A percentile compares a stretch with the other conserved stretches of the same genome.
Evolutionary conservation across 2,797 vertebrate species (phyloP).

Genomic region (Pangasius krempfi): DNA sequence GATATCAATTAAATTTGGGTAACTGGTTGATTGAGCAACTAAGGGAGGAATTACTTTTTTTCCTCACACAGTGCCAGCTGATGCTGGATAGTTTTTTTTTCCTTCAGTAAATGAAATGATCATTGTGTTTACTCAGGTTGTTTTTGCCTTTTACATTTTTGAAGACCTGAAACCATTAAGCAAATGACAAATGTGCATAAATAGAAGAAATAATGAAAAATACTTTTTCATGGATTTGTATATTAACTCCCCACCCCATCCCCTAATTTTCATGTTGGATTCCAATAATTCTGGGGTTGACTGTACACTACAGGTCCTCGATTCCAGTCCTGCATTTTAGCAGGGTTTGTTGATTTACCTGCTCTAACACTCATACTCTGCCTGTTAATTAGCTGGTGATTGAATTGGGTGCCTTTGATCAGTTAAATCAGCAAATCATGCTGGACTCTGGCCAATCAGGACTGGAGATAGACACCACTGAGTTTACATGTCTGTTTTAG

Average conservation of each 20-base stretch:
- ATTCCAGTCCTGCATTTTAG: background rate
- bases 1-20: background rate
- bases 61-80: background rate
- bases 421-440: constrained; percentile 7
- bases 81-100: background rate
- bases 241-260: background rate
- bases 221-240: background rate
- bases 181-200: background rate
- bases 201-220: background rate
- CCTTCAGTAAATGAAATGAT: background rate
- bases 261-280: background rate
- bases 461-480: background rate
- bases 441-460: background rate
- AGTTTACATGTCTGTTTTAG: background rate
- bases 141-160: background rate
- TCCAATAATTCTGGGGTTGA: background rate
- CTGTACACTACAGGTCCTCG: background rate
- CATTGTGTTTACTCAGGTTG: background rate
- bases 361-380: background rate
- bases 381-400: background rate
- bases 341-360: background rate
- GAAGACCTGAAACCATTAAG: background rate
- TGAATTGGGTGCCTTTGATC: constrained; percentile 11
- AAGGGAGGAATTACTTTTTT: background rate
- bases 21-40: background rate